phyloP scores from a whole-genome alignment of 2,888 invertebrate genomes.

The Glomeris marginata region DNA sequence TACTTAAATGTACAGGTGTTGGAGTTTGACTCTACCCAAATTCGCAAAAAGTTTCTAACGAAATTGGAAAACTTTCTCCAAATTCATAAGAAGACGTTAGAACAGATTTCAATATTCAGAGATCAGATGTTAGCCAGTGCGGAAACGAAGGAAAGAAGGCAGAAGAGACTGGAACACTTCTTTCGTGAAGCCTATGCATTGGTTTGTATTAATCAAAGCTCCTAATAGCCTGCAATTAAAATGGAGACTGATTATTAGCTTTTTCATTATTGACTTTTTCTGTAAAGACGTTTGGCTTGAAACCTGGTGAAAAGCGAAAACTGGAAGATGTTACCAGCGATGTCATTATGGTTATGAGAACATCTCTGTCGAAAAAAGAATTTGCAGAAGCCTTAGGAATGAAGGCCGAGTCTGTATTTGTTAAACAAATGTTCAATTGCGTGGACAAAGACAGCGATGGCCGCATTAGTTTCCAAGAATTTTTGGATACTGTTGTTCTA shows the following conservation, averaged over 20 bases:
- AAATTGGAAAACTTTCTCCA: constrained; percentile 72
- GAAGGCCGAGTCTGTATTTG: constrained; percentile 87
- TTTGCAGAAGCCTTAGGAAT: constrained; percentile 92
- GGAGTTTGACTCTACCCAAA: constrained; percentile 67
- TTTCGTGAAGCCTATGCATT: constrained; percentile 90
- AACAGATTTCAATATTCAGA: constrained; percentile 51
- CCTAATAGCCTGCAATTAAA: neutral
- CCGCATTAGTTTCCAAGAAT: constrained; percentile 78
- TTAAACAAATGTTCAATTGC: constrained; percentile 93
- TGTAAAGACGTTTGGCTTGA: constrained; percentile 57
- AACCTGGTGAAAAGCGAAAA: constrained; percentile 66
- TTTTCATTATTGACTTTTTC: constrained; percentile 6
- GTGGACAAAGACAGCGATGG: constrained; percentile 90
- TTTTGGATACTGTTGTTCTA: constrained; percentile 79
- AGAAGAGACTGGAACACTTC: constrained; percentile 80
- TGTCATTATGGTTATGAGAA: constrained; percentile 80
- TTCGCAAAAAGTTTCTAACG: constrained; percentile 67
- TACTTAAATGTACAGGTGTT: constrained; percentile 36
- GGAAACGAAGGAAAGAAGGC: constrained; percentile 84
- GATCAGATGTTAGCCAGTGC: constrained; percentile 80
- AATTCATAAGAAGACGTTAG: constrained; percentile 66
- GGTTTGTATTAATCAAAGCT: constrained; percentile 13
- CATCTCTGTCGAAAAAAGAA: constrained; percentile 76
- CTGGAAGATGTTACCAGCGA: constrained; percentile 47
- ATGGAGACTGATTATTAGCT: too few relatives aligned